Percentiles rank a stretch among this genome's conserved stretches.
These are phyloP conservation scores for Cordilura impudica DNA, from an alignment of 2,888 invertebrate genomes.

Conservation along the genomic window DNA sequence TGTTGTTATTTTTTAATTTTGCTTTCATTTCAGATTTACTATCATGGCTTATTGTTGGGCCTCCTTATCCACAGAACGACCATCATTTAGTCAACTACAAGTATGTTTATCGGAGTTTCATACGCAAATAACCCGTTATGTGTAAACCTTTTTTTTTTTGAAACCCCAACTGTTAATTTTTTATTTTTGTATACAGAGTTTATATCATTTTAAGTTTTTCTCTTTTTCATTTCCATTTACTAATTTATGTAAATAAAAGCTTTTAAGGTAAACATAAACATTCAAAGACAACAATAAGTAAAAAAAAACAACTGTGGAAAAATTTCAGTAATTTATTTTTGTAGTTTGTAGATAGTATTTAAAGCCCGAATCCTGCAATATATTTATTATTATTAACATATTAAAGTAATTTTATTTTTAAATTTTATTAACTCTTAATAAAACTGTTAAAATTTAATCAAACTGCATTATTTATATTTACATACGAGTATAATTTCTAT, in stretches of 20 bases:
- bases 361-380: background rate
- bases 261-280: constrained; percentile 10
- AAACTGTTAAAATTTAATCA: constrained; percentile 1
- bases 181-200: constrained; percentile 31
- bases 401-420: background rate
- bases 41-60: constrained; percentile 97
- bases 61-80: constrained; percentile 90
- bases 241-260: constrained; percentile 49
- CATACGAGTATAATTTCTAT: background rate
- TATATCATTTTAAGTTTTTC: constrained; percentile 34
- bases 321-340: constrained; percentile 57
- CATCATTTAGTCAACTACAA: constrained; percentile 89
- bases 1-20: constrained; percentile 4
- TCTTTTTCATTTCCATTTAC: background rate
- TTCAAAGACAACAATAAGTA: constrained; percentile 1
- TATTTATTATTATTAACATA: background rate
- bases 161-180: background rate
- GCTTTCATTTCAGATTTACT: constrained; percentile 82
- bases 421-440: background rate
- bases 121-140: constrained; percentile 91
- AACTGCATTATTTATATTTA: constrained; percentile 27
- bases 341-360: constrained; percentile 60
- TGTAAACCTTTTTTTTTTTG: constrained; percentile 79
- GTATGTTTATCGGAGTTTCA: constrained; percentile 92
- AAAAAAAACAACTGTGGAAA: constrained; percentile 6